phyloP scores from a whole-genome alignment of 2,797 vertebrate genomes.

The Emys orbicularis region DNA sequence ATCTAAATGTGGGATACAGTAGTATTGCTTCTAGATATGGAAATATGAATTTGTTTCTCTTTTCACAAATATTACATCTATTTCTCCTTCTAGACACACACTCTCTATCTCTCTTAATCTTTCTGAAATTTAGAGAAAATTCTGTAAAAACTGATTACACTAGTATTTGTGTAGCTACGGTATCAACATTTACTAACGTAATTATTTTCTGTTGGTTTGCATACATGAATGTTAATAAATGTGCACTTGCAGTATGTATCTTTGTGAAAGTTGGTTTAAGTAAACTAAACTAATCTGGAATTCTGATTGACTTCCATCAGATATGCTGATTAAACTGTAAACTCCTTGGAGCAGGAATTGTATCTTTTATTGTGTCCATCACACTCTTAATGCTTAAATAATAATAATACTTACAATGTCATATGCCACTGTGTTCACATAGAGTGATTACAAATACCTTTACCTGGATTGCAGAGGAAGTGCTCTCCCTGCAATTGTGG shows the following conservation, averaged over 20 bases:
- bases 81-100: not conserved
- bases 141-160: conserved; percentile 32
- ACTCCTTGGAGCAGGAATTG: not conserved
- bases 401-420: conserved; percentile 35
- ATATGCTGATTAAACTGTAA: conserved; percentile 26
- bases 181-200: conserved; percentile 12
- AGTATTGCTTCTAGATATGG: not conserved
- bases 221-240: conserved; percentile 65
- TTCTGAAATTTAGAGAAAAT: conserved; percentile 5
- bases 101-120: not conserved
- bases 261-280: conserved; percentile 58
- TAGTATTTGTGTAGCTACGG: not conserved
- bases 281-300: conserved; percentile 53
- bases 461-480: conserved; percentile 43
- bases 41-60: conserved; percentile 1
- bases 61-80: not conserved
- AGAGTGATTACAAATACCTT: conserved; percentile 35
- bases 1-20: conserved; percentile 13
- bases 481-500: conserved; percentile 51
- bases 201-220: conserved; percentile 38
- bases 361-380: not conserved
- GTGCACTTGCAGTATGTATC: conserved; percentile 18
- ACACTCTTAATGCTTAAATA: conserved; percentile 14
- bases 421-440: conserved; percentile 38
- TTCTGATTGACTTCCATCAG: conserved; percentile 36